A percentile compares a stretch with the other conserved stretches of the same genome.
phyloP scores from a whole-genome alignment of 2,888 invertebrate genomes.

The Diarsia brunnea region DNA sequence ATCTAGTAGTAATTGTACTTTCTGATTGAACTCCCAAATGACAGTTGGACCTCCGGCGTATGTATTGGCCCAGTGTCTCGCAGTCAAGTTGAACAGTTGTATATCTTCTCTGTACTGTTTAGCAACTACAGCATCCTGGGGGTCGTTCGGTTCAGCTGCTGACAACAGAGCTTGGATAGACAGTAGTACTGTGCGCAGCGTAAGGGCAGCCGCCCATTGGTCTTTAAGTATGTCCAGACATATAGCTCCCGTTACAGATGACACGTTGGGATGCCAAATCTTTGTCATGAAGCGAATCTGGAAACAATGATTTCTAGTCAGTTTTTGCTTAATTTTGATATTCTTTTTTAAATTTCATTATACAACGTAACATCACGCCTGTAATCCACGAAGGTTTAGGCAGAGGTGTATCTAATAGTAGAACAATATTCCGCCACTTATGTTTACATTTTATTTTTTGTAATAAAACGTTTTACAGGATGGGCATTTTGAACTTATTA shows the following conservation, averaged over 20 bases:
- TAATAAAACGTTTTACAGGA: not conserved
- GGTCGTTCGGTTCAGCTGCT: slow-evolving; percentile 98
- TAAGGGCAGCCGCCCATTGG: slow-evolving; percentile 99
- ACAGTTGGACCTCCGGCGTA: slow-evolving; percentile 95
- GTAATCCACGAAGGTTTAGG: too few species aligned
- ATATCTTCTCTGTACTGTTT: slow-evolving; percentile 98
- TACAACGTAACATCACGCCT: too few species aligned
- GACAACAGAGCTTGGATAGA: slow-evolving; percentile 98
- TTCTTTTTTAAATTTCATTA: not conserved
- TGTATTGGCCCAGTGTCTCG: slow-evolving; percentile 98
- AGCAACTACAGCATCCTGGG: slow-evolving; percentile 99
- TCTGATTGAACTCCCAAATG: slow-evolving; percentile 94
- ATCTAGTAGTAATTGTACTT: slow-evolving; percentile 96
- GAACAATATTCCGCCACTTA: too few species aligned
- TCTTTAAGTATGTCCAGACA: slow-evolving; percentile 99
- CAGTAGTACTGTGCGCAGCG: slow-evolving; percentile 97
- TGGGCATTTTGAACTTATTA: not conserved
- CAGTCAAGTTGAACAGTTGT: slow-evolving; percentile 97
- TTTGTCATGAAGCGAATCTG: slow-evolving; percentile 99
- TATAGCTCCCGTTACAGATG: slow-evolving; percentile 99
- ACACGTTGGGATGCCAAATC: slow-evolving; percentile 99
- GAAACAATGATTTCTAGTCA: slow-evolving; percentile 63
- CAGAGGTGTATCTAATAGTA: too few species aligned
- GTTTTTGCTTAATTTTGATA: not conserved
- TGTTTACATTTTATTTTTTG: not conserved